These are phyloP conservation scores for Megalops atlanticus DNA, from an alignment of 2,113 vertebrate species.

Conservation along the genomic window DNA sequence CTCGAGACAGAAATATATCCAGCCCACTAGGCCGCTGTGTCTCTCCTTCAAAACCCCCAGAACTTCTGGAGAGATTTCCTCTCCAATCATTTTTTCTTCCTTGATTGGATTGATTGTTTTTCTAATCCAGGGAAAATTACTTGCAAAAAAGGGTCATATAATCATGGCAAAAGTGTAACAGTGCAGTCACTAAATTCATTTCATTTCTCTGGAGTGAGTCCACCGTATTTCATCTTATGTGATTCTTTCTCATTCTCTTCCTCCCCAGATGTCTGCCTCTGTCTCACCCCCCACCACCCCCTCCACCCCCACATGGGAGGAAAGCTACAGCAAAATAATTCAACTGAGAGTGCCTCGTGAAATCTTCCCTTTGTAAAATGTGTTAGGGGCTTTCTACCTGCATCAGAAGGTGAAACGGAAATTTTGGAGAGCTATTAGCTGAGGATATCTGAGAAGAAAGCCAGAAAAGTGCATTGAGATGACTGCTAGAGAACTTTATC, in stretches of 20 bases:
- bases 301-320: neutral
- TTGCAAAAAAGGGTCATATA: slow-evolving; percentile 64
- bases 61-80: slow-evolving; percentile 71
- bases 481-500: no score
- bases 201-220: slow-evolving; percentile 34
- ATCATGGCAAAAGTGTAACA: slow-evolving; percentile 52
- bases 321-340: neutral
- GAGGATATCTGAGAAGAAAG: neutral
- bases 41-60: slow-evolving; percentile 51
- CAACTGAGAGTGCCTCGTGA: neutral
- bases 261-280: neutral
- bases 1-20: slow-evolving; percentile 73
- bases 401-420: neutral
- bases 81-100: slow-evolving; percentile 54
- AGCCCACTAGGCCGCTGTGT: slow-evolving; percentile 56
- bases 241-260: slow-evolving; percentile 1
- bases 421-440: neutral
- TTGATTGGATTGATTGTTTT: slow-evolving; percentile 78
- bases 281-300: neutral
- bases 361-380: neutral
- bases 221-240: slow-evolving; percentile 18
- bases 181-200: slow-evolving; percentile 46
- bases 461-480: neutral
- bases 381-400: neutral
- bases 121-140: slow-evolving; percentile 74